These are phyloP conservation scores for Cheilosia scutellata DNA, from an alignment of 2,888 invertebrate species.

Conservation along the genomic window DNA sequence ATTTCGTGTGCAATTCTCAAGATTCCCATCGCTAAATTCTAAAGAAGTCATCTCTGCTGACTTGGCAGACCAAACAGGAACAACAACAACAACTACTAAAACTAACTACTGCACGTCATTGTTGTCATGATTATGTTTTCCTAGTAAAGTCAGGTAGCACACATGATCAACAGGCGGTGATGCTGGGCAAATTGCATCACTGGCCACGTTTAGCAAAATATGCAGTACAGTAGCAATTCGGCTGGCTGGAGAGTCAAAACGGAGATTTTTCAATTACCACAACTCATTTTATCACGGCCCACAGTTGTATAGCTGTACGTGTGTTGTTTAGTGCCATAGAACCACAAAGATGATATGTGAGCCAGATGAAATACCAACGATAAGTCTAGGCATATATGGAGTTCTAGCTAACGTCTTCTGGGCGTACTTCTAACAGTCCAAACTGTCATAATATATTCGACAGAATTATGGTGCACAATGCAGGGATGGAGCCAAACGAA, in stretches of 20 bases:
- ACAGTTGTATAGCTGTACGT: conserved; percentile 38
- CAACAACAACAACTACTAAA: neutral
- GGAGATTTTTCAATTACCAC: conserved; percentile 68
- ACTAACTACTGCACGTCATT: conserved; percentile 47
- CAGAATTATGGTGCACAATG: conserved; percentile 36
- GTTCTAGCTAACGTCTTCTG: conserved; percentile 39
- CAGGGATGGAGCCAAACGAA: neutral
- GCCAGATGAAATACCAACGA: conserved; percentile 59
- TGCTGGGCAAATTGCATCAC: conserved; percentile 64
- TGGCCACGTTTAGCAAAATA: conserved; percentile 51
- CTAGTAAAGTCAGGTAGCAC: conserved; percentile 68
- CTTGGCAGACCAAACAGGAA: conserved; percentile 10
- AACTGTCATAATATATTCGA: conserved; percentile 70
- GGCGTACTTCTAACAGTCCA: conserved; percentile 57
- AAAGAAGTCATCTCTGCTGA: conserved; percentile 60
- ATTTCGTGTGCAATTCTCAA: conserved; percentile 49
- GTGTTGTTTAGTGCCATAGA: neutral
- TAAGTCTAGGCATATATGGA: conserved; percentile 51
- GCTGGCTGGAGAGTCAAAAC: conserved; percentile 17
- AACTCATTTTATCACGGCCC: conserved; percentile 68
- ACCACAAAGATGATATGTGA: conserved; percentile 59
- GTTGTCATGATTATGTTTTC: conserved; percentile 66
- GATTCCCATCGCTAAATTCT: conserved; percentile 65
- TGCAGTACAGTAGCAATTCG: conserved; percentile 68
- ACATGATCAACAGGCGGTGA: conserved; percentile 39